Evolutionary conservation across 2,113 vertebrate genomes (phyloP), one percentile per base, ranked within the genome.

Genomic region (Heliornis fulica): DNA sequence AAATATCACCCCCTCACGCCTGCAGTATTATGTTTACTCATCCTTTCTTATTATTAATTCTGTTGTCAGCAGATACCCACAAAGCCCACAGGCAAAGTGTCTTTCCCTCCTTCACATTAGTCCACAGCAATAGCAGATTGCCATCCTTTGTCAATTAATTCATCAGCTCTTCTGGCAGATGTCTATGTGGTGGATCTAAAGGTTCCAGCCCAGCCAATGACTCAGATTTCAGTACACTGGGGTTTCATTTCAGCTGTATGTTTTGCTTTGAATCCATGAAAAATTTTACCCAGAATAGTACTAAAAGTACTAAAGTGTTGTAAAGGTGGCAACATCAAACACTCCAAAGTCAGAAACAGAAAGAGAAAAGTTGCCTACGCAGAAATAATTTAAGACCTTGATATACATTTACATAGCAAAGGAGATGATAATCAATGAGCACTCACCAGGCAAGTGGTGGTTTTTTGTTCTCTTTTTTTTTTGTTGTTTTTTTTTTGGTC

Each of bases 141-240:
- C 54, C 61, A 48, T 75, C 53, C 41, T 78, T 65, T 46, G 34
- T 61, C 86, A 83, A 46, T 74, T 66, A 90, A 81, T 78, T 83
- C 76, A 91, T 82, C 88, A 86, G 71, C 32, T 74, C 68, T 74
- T 51, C 38, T 64, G 80, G 40, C 83, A 91, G 87, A 75, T 84
- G 69, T 75, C 80, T 82, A 43, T 84, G 77, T 84, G 65, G 48
- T 87, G 74, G 60, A 93, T 82, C 57, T 85, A 64, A 90, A 84
- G 29, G 40, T 92, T 96, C 76, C 86, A 92, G 48, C 57, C 72
- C 60, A 89, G 72, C 26, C 70, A 72, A 93, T 87, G 57, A 93
- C 74, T 95, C 87, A 82, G 69, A 79, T 40, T 89, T 70, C 46
- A 71, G 29, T 65, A 71, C 1, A 2, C 34, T 54, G 81, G 34